Percentiles rank a stretch among this genome's conserved stretches.
These are phyloP conservation scores for Valencia hispanica DNA, from an alignment of 2,797 vertebrate genomes.

Conservation along the genomic window DNA sequence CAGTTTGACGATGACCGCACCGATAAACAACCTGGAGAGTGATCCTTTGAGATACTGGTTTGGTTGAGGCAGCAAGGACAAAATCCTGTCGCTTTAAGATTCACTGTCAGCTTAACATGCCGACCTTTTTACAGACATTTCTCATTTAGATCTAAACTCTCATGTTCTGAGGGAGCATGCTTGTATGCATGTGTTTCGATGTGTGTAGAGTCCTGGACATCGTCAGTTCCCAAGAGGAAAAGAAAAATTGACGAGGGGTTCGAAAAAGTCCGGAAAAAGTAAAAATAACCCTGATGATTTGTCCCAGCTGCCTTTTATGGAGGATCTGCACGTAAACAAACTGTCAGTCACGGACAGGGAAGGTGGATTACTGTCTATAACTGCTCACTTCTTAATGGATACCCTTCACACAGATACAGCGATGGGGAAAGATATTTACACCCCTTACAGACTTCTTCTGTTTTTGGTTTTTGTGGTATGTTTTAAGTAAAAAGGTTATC, in stretches of 20 bases:
- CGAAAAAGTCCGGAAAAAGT: constrained; percentile 45
- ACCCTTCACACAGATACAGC: neutral
- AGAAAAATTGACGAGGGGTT: constrained; percentile 24
- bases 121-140: neutral
- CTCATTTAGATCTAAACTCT: neutral
- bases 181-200: neutral
- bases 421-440: neutral
- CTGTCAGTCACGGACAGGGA: constrained; percentile 30
- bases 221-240: constrained; percentile 5
- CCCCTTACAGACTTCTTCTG: neutral
- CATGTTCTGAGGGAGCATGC: neutral
- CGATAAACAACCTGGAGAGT: neutral
- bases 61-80: constrained; percentile 18
- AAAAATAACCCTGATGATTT: constrained; percentile 39
- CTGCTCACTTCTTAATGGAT: constrained; percentile 9
- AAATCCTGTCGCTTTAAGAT: constrained; percentile 4
- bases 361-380: constrained; percentile 20
- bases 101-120: neutral
- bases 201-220: constrained; percentile 25
- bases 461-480: neutral
- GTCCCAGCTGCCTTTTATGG: constrained; percentile 60
- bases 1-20: constrained; percentile 15
- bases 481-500: no score
- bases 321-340: constrained; percentile 50
- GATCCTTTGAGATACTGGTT: constrained; percentile 20